Evolutionary conservation across 2,888 invertebrate species (phyloP), one percentile per base, ranked within the genome.

Genomic region (Allophyes oxyacanthae): DNA sequence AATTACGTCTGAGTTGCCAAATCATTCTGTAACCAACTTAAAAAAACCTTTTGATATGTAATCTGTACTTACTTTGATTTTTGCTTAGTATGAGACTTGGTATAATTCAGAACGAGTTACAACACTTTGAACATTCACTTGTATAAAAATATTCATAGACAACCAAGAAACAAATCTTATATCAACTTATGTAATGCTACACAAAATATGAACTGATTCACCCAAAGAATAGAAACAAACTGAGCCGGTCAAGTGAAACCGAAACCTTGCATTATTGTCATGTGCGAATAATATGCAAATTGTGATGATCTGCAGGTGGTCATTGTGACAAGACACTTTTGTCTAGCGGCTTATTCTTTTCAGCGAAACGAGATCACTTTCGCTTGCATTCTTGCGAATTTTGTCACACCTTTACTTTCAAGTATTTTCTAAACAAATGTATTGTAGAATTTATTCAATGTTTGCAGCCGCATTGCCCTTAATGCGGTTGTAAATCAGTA

Each of bases 221-320:
- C 67, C 59, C 82, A 76, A 82, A 81, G 74, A 72, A 75, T 78
- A 73, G 72, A 57, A 71, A 71, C 77, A 74, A 73, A 91, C 91
- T 89, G 84, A 83, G 71, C 72, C 25, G 46, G 45, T 61, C 70
- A 84, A 82, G 75, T 81, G 89, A 87, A 89, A 91, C 77, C 81
- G 88, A 89, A 90, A 86, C 81, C 43, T 9, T 28, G 44, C 41
- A 41, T 52, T 77, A 72, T 82, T 80, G 77, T 80, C 72, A 67
- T 81, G 83, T 83, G 88, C 89, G 84, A 91, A 92, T 90, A 90
- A 89, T 91, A 92, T 92, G 89, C 89, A 90, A 92, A 92, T 88
- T 67, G 77, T 69, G 63, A 64, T 61, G 68, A 87, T 83, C 92
- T 63, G 85, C 89, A 88, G 92, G 92, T 88, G 92, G 91, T 83